A percentile compares a stretch with the other conserved stretches of the same genome.
phyloP scores from a whole-genome alignment of 2,888 invertebrate species.

The Erebia ligea region DNA sequence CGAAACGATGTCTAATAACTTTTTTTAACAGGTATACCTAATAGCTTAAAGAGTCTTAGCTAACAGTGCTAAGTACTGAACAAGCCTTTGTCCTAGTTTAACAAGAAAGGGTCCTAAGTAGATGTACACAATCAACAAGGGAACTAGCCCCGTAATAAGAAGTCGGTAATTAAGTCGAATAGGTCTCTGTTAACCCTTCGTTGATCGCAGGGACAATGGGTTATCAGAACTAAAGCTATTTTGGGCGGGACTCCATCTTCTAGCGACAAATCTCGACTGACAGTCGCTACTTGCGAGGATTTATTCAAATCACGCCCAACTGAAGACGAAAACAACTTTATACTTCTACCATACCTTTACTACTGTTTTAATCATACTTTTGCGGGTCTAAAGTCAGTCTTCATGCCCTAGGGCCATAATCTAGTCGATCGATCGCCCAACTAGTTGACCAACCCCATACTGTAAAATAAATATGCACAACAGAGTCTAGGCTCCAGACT shows the following conservation, averaged over 20 bases:
- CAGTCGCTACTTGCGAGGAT: constrained; percentile 39
- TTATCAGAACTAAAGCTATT: constrained; percentile 32
- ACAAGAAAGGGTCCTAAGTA: not conserved
- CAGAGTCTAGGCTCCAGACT: too few species aligned
- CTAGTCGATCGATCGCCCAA: too few species aligned
- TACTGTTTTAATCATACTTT: too few species aligned
- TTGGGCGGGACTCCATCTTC: constrained; percentile 28
- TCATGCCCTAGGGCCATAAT: too few species aligned
- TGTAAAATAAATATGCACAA: too few species aligned
- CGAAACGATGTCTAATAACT: not conserved
- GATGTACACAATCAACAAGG: constrained; percentile 5
- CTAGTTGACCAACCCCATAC: too few species aligned
- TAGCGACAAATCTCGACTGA: constrained; percentile 35
- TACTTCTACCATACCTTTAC: too few species aligned
- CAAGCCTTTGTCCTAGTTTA: not conserved
- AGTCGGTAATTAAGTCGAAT: constrained; percentile 15
- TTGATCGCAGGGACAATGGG: constrained; percentile 40
- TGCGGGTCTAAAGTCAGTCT: too few species aligned
- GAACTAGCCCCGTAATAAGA: constrained; percentile 15
- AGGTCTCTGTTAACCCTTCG: constrained; percentile 19
- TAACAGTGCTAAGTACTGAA: not conserved
- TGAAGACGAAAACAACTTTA: constrained; percentile 7
- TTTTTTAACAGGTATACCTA: too few species aligned
- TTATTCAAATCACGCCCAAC: constrained; percentile 39
- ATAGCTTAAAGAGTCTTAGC: not conserved